Conservation (phyloP, 2,888 invertebrate genomes). For the Drosophila affinis region DNA sequence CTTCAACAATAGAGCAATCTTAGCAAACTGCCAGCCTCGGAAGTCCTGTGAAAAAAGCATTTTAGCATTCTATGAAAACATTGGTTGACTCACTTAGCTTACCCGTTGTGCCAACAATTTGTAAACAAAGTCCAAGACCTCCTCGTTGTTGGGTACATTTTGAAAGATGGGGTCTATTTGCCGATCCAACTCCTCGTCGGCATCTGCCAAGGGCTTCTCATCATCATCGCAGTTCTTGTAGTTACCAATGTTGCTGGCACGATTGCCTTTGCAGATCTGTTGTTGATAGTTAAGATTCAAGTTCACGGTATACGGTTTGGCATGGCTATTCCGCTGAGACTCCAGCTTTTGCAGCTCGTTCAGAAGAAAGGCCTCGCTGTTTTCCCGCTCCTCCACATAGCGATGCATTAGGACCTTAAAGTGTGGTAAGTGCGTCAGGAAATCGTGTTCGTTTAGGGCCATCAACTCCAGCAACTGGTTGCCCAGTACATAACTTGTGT, state of each 20-base stretch:
- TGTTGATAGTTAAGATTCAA: slow-evolving; percentile 72
- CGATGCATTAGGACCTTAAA: slow-evolving; percentile 74
- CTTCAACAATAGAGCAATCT: slow-evolving; percentile 76
- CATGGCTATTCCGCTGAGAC: slow-evolving; percentile 71
- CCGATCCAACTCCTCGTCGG: slow-evolving; percentile 61
- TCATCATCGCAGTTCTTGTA: slow-evolving; percentile 76
- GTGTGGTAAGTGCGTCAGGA: slow-evolving; percentile 57
- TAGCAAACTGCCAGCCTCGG: slow-evolving; percentile 81
- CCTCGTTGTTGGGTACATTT: slow-evolving; percentile 77
- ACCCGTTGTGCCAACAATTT: slow-evolving; percentile 72
- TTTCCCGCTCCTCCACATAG: slow-evolving; percentile 77
- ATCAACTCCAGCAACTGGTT: slow-evolving; percentile 78
- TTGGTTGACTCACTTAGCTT: slow-evolving; percentile 2
- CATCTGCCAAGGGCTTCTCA: slow-evolving; percentile 50
- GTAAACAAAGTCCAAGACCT: slow-evolving; percentile 74
- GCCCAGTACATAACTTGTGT: slow-evolving; percentile 78
- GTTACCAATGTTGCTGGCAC: slow-evolving; percentile 79
- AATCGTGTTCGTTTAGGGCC: slow-evolving; percentile 77
- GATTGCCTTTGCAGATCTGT: slow-evolving; percentile 81
- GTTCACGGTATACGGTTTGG: slow-evolving; percentile 55
- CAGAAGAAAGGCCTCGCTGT: slow-evolving; percentile 74
- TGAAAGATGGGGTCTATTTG: slow-evolving; percentile 80
- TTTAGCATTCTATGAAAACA: background rate
- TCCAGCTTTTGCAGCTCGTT: slow-evolving; percentile 73
- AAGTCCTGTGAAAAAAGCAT: slow-evolving; percentile 61